phyloP scores from a whole-genome alignment of 2,888 invertebrate genomes.

The Quadroppia sp. region DNA sequence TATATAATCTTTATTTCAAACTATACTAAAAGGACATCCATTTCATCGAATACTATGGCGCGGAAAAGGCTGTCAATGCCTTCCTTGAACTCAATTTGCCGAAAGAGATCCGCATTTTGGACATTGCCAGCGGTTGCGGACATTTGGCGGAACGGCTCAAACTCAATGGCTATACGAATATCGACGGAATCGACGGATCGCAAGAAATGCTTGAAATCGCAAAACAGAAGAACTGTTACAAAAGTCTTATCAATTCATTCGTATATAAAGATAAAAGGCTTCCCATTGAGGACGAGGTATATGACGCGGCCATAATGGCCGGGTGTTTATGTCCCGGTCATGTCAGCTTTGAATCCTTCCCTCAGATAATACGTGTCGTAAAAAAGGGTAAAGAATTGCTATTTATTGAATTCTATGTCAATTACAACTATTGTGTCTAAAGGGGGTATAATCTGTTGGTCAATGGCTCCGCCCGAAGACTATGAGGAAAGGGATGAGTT shows the following conservation, averaged over 20 bases:
- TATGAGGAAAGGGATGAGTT: slow-evolving; percentile 37
- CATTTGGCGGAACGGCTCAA: background rate
- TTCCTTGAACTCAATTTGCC: slow-evolving; percentile 34
- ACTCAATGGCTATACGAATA: slow-evolving; percentile 30
- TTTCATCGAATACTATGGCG: too few relatives aligned
- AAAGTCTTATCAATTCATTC: background rate
- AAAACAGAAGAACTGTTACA: slow-evolving; percentile 29
- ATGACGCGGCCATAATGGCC: slow-evolving; percentile 35
- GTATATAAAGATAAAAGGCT: slow-evolving; percentile 5
- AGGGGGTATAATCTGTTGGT: slow-evolving; percentile 39
- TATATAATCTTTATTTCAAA: too few relatives aligned
- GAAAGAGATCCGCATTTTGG: slow-evolving; percentile 32
- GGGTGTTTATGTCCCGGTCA: slow-evolving; percentile 37
- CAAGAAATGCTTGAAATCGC: slow-evolving; percentile 36
- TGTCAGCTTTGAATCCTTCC: background rate
- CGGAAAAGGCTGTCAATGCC: background rate
- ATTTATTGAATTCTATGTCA: too few relatives aligned
- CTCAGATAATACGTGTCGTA: background rate
- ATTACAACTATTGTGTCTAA: background rate
- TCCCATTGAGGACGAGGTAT: slow-evolving; percentile 26
- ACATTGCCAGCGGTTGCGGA: slow-evolving; percentile 40
- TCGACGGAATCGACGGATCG: slow-evolving; percentile 38
- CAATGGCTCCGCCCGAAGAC: slow-evolving; percentile 20
- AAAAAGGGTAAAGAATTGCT: background rate
- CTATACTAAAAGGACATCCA: too few relatives aligned